phyloP scores from a whole-genome alignment of 1,140 invertebrate genomes.

The Polyergus mexicanus region DNA sequence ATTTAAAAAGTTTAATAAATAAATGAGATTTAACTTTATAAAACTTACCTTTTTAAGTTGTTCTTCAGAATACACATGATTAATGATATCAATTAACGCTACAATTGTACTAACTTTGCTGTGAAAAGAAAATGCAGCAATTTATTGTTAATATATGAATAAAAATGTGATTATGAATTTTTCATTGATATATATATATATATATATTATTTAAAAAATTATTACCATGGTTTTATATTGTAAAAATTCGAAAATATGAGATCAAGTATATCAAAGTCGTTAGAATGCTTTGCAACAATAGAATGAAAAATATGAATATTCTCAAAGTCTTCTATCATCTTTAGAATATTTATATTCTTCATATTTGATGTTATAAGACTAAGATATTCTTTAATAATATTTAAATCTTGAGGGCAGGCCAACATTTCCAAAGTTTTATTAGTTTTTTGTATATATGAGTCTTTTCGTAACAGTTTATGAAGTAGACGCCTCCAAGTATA shows the following conservation, averaged over 20 bases:
- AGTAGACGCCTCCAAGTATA: neutral
- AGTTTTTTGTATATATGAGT: no score
- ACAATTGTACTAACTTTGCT: neutral
- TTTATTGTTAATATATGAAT: neutral
- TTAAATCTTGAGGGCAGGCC: neutral
- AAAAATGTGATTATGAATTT: neutral
- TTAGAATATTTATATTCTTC: neutral
- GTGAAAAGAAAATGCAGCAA: neutral
- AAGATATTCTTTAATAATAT: neutral
- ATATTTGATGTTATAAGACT: neutral
- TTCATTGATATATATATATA: neutral
- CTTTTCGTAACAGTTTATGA: neutral
- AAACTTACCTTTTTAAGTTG: constrained; percentile 18
- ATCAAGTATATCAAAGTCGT: neutral
- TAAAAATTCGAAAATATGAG: neutral
- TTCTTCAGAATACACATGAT: neutral
- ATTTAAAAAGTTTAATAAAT: no score
- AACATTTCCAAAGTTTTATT: neutral
- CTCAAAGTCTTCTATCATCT: neutral
- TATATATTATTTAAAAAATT: neutral
- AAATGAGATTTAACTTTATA: neutral
- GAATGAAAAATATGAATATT: neutral
- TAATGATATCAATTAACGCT: neutral
- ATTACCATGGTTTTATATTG: neutral
- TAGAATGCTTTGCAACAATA: neutral